Evolutionary conservation across 92 coral and sea anemone species (phyloP).

Genomic region (Metridium senile): DNA sequence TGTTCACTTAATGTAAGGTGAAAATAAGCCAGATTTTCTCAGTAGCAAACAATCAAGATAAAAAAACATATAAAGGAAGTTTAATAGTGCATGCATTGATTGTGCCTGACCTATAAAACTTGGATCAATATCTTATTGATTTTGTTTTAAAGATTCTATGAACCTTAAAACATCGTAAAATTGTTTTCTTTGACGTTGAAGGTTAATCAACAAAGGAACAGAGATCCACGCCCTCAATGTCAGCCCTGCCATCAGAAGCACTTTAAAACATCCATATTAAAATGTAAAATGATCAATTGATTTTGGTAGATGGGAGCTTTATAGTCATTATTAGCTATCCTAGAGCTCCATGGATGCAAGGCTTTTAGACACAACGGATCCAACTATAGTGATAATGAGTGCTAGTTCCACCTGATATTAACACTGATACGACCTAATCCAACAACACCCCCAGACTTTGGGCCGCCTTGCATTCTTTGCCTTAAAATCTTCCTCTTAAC

Average conservation of each 20-base stretch:
- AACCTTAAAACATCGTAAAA: background rate
- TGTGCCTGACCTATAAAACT: background rate
- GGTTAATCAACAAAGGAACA: background rate
- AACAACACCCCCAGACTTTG: conserved; percentile 19
- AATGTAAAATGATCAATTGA: background rate
- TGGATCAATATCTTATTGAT: too few species aligned
- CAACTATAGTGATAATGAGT: conserved; percentile 32
- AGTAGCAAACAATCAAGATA: background rate
- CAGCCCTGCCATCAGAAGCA: background rate
- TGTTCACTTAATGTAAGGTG: background rate
- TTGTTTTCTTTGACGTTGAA: background rate
- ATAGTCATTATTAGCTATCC: conserved; percentile 21
- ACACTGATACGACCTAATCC: conserved; percentile 32
- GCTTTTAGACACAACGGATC: conserved; percentile 40
- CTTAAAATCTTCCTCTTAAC: conserved; percentile 14
- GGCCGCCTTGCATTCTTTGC: conserved; percentile 36
- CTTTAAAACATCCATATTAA: background rate
- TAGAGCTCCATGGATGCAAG: conserved; percentile 10
- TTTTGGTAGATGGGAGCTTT: background rate
- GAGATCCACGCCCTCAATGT: background rate
- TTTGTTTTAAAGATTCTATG: background rate
- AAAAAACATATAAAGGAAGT: conserved; percentile 2
- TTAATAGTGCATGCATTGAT: background rate
- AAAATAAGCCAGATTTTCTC: background rate
- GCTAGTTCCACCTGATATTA: conserved; percentile 23